Evolutionary conservation across 2,888 invertebrate species (phyloP), one percentile per base, ranked within the genome.

Genomic region (Xiphydria camelus): DNA sequence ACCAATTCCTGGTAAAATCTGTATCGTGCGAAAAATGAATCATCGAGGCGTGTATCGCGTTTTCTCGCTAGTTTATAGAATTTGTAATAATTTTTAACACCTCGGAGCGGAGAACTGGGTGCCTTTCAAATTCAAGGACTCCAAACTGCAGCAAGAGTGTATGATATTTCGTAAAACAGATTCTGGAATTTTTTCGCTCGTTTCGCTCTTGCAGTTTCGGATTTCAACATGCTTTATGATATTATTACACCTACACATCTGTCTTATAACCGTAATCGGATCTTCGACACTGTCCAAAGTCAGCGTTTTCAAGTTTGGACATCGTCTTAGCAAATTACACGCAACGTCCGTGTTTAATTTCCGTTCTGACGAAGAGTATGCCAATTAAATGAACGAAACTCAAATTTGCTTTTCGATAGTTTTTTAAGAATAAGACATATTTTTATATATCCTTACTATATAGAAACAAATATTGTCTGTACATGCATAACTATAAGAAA

Each of bases 1-100:
- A 26, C 18, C 10, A 42, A 15, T 21, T 42, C 42, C 29, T 42
- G 42, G 36, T 25, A 42, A 37, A 42, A 42, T 35, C 42, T 42
- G 20, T 7, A n/a, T n/a, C n/a, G n/a, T n/a, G n/a, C n/a, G n/a
- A n/a, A n/a, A n/a, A n/a, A n/a, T n/a, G n/a, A n/a, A n/a, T n/a
- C n/a, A n/a, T n/a, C n/a, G n/a, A n/a, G n/a, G n/a, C n/a, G n/a
- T n/a, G n/a, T n/a, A n/a, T n/a, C n/a, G n/a, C n/a, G n/a, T n/a
- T n/a, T n/a, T n/a, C n/a, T n/a, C n/a, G n/a, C n/a, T n/a, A n/a
- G n/a, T n/a, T n/a, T n/a, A n/a, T n/a, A n/a, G n/a, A n/a, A n/a
- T n/a, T n/a, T n/a, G n/a, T n/a, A n/a, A n/a, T n/a, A n/a, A n/a
- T n/a, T n/a, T 12, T 17, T 5, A 15, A 2, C 9, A 42, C 42